Evolutionary conservation across 2,113 vertebrate genomes (phyloP).

Genomic region (Panthera tigris): DNA sequence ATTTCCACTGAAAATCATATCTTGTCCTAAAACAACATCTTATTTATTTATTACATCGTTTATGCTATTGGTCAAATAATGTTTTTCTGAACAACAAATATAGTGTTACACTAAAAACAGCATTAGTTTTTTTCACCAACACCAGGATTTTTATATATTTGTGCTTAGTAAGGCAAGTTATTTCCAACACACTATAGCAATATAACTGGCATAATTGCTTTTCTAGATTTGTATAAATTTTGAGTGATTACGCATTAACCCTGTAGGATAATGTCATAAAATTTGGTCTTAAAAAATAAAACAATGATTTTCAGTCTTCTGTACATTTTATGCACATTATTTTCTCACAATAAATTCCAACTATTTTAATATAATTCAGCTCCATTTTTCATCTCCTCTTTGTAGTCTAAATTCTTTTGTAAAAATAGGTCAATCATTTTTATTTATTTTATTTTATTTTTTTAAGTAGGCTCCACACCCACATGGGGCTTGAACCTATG

Average conservation of each 20-base stretch:
- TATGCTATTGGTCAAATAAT: not conserved
- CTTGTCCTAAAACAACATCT: not conserved
- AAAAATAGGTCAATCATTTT: no score
- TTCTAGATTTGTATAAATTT: not conserved
- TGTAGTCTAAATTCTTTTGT: not conserved
- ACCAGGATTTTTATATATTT: not conserved
- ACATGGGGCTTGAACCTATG: no score
- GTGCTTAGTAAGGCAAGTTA: not conserved
- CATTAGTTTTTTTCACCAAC: not conserved
- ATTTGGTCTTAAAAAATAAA: constrained; percentile 2
- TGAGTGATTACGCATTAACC: not conserved
- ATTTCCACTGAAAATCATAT: constrained; percentile 15
- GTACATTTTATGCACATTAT: not conserved
- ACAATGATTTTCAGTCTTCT: not conserved
- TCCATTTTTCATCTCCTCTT: not conserved
- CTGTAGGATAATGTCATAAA: not conserved
- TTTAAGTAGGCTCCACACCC: no score
- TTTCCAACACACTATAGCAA: not conserved
- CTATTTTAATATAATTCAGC: not conserved
- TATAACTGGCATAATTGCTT: not conserved
- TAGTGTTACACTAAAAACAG: not conserved
- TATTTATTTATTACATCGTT: not conserved
- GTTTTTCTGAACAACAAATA: not conserved
- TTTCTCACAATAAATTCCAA: not conserved
- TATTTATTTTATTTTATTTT: no score